Evolutionary conservation across 2,888 invertebrate genomes (phyloP), one percentile per base, ranked within the genome.

Genomic region (Agonum fuliginosum): DNA sequence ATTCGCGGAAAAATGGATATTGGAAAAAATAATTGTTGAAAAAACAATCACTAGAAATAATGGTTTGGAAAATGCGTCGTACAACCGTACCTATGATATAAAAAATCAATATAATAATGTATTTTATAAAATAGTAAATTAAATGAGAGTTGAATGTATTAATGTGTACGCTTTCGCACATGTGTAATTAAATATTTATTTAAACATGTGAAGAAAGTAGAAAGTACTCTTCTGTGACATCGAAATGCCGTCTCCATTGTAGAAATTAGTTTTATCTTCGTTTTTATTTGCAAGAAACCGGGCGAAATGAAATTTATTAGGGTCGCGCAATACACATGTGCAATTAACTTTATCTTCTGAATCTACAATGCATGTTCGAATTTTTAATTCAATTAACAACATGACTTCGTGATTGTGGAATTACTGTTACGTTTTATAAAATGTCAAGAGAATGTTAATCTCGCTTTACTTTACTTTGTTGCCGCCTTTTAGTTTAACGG

Each of bases 391-490:
- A 75, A 75, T 75, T 75, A 75, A 67, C 46, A 67, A 41, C 62
- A 67, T 75, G 75, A 75, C 67, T 75, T 75, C 75, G 75, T 75
- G 75, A 75, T 75, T 67, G 48, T 75, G 75, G 75, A 67, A 75
- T 67, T 75, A 75, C 75, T 51, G 75, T 75, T 75, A 70, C 70
- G 67, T 75, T 75, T 73, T 67, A 67, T 48, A 75, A 75, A 75
- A 75, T 75, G 75, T 75, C 75, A 75, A 67, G 75, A 75, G 75
- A 75, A 75, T 74, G 74, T 74, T 74, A 74, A 74, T 74, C 74
- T 65, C 74, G 74, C 30, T 58, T 58, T 58, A 67, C 54, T 54
- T 46, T 46, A 54, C 67, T 20, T 67, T 41, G 41, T 67, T 67
- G 12, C 41, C 67, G 37, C 22, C 41, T 67, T 62, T 41, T 22